Evolutionary conservation across 2,888 invertebrate genomes (phyloP), one percentile per base, ranked within the genome.

Genomic region (Melanotus villosus): DNA sequence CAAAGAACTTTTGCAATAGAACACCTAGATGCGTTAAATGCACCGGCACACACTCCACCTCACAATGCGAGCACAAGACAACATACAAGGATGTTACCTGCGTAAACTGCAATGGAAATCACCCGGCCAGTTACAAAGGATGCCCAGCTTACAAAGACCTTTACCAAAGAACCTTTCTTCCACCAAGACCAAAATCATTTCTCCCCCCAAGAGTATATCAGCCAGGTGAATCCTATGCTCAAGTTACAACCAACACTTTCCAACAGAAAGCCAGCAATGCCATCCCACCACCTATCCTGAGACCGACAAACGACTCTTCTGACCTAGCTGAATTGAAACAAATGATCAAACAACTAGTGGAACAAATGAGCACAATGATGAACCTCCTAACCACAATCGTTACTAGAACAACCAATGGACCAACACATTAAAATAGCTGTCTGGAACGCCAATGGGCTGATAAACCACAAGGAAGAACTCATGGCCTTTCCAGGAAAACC

Each of bases 41-140:
- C 30, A 54, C 34, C n/a, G 32, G n/a, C n/a, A 9, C 1, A 32
- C 54, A 26, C 26, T 26, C 26, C 3, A 26, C 26, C 3, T 54
- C 14, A 54, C 30, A 54, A 32, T 54, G 9, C 14, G 14, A 54
- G 16, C 32, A 32, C 14, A 54, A 4, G 16, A 14, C 30, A 14
- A 32, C 26, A 32, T 32, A 54, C 32, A 54, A 54, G 3, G 32
- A 32, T 32, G 54, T 32, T 32, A 30, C 2, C n/a, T 32, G 32
- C 54, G 54, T 34, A 30, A 54, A 54, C 9, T 50, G 50, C n/a
- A 50, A 50, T 5, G 50, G 50, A 50, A 19, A 50, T 50, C 50
- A 50, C 26, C 26, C 26, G 26, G 3, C 26, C 26, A 26, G 7
- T 7, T 26, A 26, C 7, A 26, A 3, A 7, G n/a, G 14, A 3